Evolutionary conservation across 2,113 vertebrate genomes (phyloP).

Genomic region (Saimiri boliviensis): DNA sequence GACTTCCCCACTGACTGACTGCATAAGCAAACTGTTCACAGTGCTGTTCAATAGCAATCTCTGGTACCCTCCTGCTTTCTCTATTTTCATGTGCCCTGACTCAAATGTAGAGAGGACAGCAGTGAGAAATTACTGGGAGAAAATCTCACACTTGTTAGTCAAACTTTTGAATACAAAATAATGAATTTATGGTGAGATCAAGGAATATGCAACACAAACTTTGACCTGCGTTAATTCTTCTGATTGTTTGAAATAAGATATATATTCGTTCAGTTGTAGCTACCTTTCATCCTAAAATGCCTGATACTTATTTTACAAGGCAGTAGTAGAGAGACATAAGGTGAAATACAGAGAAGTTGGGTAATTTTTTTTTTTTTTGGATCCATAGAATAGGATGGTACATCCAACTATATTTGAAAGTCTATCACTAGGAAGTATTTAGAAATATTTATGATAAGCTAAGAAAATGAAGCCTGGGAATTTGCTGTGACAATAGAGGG

Average conservation of each 20-base stretch:
- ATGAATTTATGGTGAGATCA: background rate
- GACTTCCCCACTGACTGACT: background rate
- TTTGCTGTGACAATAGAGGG: background rate
- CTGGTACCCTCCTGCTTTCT: background rate
- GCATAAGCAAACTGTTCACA: background rate
- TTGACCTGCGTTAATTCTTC: background rate
- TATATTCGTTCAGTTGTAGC: background rate
- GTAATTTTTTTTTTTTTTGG: background rate
- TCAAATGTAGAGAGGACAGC: background rate
- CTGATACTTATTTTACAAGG: constrained; percentile 30
- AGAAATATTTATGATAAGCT: background rate
- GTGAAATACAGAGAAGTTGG: background rate
- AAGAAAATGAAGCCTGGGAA: background rate
- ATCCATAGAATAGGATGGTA: background rate
- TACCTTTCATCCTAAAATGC: background rate
- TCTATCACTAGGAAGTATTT: background rate
- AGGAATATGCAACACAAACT: fast-evolving
- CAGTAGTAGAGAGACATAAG: background rate
- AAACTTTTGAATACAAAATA: background rate
- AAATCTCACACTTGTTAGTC: background rate
- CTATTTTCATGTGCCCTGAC: background rate
- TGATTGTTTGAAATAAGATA: background rate
- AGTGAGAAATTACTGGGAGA: background rate
- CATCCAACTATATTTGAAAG: background rate
- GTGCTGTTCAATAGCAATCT: background rate